phyloP scores from a whole-genome alignment of 2,113 vertebrate species.

The Macrotis lagotis region DNA sequence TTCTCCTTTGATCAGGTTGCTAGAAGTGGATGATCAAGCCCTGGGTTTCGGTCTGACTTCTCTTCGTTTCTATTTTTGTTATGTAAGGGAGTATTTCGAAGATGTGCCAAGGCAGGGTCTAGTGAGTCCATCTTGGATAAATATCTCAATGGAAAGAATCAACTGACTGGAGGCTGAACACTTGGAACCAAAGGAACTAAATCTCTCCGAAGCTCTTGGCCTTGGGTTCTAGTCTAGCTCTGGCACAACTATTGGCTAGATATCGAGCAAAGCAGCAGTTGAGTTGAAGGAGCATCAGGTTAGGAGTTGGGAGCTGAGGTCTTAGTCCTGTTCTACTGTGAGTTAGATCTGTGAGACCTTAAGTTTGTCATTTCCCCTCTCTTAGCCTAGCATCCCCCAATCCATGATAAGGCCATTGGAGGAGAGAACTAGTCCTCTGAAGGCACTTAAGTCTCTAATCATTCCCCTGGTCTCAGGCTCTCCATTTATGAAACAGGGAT shows the following conservation, averaged over 20 bases:
- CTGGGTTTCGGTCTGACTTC: constrained; percentile 27
- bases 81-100: not conserved
- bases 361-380: no score
- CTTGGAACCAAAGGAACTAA: not conserved
- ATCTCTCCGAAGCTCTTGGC: not conserved
- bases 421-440: not conserved
- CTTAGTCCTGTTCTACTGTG: not conserved
- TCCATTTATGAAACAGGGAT: not conserved
- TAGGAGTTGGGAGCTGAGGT: not conserved
- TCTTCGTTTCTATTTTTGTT: constrained; percentile 34
- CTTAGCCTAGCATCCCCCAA: not conserved
- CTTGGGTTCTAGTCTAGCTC: not conserved
- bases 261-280: not conserved
- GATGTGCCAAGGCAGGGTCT: not conserved
- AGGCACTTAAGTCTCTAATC: not conserved
- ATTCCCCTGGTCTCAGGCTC: not conserved
- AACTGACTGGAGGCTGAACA: not conserved
- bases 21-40: constrained; percentile 38
- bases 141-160: not conserved
- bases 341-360: no score
- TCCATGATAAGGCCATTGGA: not conserved
- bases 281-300: not conserved
- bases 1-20: constrained; percentile 44
- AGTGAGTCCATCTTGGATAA: not conserved
- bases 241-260: not conserved